Conservation (phyloP, 2,113 vertebrate species). For the Nycticorax nycticorax region DNA sequence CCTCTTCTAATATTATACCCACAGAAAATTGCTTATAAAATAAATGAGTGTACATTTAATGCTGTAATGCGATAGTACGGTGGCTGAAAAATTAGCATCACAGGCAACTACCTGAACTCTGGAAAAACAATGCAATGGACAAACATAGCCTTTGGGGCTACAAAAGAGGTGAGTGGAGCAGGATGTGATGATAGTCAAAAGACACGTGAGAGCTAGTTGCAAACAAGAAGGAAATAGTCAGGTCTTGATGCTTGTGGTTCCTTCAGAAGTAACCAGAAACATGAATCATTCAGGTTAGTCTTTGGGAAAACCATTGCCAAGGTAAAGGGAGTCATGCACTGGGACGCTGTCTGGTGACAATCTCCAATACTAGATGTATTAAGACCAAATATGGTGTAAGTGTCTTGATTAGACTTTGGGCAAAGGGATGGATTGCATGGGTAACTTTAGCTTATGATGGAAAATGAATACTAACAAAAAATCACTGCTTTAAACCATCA, state of each 20-base stretch:
- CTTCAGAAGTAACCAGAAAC: not conserved
- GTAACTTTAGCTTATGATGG: not conserved
- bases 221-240: not conserved
- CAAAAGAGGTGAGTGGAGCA: not conserved
- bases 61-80: not conserved
- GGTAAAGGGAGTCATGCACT: not conserved
- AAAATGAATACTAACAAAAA: not conserved
- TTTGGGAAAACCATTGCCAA: not conserved
- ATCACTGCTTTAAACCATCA: not conserved
- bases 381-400: not conserved
- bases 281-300: not conserved
- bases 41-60: not conserved
- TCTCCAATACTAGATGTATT: not conserved
- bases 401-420: not conserved
- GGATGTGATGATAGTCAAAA: not conserved
- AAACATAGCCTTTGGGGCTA: not conserved
- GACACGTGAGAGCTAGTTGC: not conserved
- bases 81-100: not conserved
- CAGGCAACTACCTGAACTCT: not conserved
- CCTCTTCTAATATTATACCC: not conserved
- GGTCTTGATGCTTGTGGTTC: not conserved
- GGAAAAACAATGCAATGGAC: not conserved
- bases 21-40: slow-evolving; percentile 4
- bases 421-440: not conserved
- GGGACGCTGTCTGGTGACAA: not conserved